Base-by-base conservation (phyloP, 2,113 vertebrate species). In the Oxygymnocypris stewartii region DNA sequence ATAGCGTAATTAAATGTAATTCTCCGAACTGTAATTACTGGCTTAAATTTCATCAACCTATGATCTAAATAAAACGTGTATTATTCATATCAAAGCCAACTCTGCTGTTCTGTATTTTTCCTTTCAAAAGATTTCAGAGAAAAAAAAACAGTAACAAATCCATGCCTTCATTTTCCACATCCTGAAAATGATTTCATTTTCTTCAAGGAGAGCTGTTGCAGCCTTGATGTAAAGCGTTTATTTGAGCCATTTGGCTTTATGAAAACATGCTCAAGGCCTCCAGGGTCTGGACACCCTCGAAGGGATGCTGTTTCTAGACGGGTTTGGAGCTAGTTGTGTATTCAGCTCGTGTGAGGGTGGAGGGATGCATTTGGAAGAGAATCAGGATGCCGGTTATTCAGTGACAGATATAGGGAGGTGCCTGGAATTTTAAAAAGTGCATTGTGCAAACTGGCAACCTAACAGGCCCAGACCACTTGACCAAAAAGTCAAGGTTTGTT, bases 311-410 rank as follows among this genome's bases (percentile, higher is more conserved):
- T 74, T 31, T 84, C 47, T 37, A 35, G 31, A 74, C 8, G 35
- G 47, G 18, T 40, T 37, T 40, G 4, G 4, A 82, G 49, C 69
- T 84, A 35, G 20, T 84, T 84, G 47, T 59, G 69, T 42, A 84
- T 84, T 31, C 82, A 59, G 49, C 82, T 84, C 82, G 10, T 59
- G 69, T 59, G 20, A 59, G 13, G 35, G 16, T 74, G 47, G 35
- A 84, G 69, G 49, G 69, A 84, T 84, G 82, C 82, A 54, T 84
- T 84, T 84, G 82, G 82, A 84, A 74, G 82, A 74, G 69, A 84
- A 84, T 84, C 82, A 84, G 82, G 69, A 84, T 59, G 82, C 69
- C 4, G 65, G 82, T 74, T 84, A 84, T 84, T 84, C 82, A 84
- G 67, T 74, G 82, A 59, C 82, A 57, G 82, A 57, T 74, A 84